These are phyloP conservation scores for Apodemia zela DNA, from an alignment of 2,888 invertebrate genomes.

Conservation along the genomic window DNA sequence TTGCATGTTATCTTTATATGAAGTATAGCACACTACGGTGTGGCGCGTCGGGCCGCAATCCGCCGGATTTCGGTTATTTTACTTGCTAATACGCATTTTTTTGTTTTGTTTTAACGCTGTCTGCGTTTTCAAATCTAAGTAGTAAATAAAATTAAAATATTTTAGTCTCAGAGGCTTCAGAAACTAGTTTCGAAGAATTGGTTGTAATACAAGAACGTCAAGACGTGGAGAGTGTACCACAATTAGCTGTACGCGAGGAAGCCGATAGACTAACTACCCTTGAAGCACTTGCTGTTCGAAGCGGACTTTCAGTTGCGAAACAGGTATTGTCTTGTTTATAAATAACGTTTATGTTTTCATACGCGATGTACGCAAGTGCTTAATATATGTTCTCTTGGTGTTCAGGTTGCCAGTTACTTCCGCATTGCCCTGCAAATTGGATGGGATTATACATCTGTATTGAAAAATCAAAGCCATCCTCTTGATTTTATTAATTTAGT, in stretches of 20 bases:
- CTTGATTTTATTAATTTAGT: conserved; percentile 71
- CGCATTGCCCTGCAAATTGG: conserved; percentile 72
- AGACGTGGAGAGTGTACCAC: conserved; percentile 47
- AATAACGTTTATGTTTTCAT: no score
- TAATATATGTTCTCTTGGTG: neutral
- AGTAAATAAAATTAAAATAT: neutral
- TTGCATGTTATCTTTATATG: neutral
- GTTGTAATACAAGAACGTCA: conserved; percentile 69
- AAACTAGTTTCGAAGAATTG: conserved; percentile 70
- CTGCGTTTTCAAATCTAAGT: no score
- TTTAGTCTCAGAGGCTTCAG: conserved; percentile 65
- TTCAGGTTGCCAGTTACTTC: conserved; percentile 63
- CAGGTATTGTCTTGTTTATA: conserved; percentile 50
- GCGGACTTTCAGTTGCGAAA: conserved; percentile 58
- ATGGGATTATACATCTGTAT: conserved; percentile 64
- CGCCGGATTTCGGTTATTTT: no score
- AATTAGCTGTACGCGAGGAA: conserved; percentile 65
- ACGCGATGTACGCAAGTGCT: neutral
- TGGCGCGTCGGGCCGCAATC: no score
- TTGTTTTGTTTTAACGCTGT: no score
- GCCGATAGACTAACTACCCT: conserved; percentile 66
- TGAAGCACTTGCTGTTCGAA: conserved; percentile 63
- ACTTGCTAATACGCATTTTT: no score
- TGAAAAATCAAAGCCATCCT: conserved; percentile 67
- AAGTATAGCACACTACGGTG: no score